Base-by-base conservation (phyloP, 2,113 vertebrate genomes). In the Prunella himalayana region DNA sequence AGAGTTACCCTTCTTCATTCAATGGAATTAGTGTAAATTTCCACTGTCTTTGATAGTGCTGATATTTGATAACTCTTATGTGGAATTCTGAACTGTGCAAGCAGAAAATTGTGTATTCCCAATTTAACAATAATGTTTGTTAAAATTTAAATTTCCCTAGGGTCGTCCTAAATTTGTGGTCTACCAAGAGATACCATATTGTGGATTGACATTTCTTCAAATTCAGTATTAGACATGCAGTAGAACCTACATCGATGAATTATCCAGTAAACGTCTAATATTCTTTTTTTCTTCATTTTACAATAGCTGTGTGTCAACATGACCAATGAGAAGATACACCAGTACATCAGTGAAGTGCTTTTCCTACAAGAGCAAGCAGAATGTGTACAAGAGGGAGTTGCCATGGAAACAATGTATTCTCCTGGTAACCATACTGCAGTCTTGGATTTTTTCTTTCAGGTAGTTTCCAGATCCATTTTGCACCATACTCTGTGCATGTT, bases 371-470 rank as follows among this genome's bases (percentile, higher is more conserved):
- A 99, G 96, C 99, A 99, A 97, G 94, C 98, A 47, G 99, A 99
- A 96, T 99, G 99, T 98, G 97, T 98, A 95, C 99, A 99, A 97
- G 99, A 99, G 96, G 99, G 98, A 80, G 98, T 99, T 97, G 51
- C 98, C 98, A 98, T 99, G 98, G 99, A 99, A 98, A 99, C 98
- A 1, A 70, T 97, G 68, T 96, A 97, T 98, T 98, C 98, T 97
- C 98, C 97, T 90, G 90, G 98, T 95, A 98, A 98, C 98, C 98
- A 99, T 87, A 92, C 98, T 25, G 97, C 98, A 76, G 98, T 98
- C 85, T 95, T 99, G 96, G 98, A 99, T 98, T 99, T 99, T 98
- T 99, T 99, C 97, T 99, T 99, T 96, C 98, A 99, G 99, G 99
- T 99, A 98, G 35, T 88, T 90, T 94, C 82, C 86, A 78, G 69